Conservation (phyloP, 2,797 vertebrate species). For the Brachyalestes nurse region DNA sequence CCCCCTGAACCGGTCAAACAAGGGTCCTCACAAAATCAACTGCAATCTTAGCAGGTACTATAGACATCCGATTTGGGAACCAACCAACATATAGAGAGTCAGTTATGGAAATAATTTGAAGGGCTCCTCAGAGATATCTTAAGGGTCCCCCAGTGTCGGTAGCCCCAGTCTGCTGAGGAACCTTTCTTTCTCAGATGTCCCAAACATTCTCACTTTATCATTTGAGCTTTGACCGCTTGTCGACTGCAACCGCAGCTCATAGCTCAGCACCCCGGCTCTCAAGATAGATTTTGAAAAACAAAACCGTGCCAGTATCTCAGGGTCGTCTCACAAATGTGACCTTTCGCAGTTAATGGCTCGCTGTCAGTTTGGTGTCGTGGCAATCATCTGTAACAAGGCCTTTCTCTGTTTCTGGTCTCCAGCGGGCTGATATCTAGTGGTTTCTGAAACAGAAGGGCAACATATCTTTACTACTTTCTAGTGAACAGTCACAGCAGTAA, state of each 20-base stretch:
- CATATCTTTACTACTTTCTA: neutral
- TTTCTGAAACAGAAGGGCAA: neutral
- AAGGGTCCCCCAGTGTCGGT: conserved; percentile 4
- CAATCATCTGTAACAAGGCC: conserved; percentile 38
- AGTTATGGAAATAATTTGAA: conserved; percentile 11
- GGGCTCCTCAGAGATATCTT: conserved; percentile 11
- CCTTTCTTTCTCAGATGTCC: conserved; percentile 23
- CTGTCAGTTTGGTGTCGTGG: conserved; percentile 41
- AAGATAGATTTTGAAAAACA: conserved; percentile 56
- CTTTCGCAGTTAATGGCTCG: conserved; percentile 41
- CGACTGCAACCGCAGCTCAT: conserved; percentile 37
- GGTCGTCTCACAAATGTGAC: conserved; percentile 47
- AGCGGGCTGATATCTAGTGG: neutral
- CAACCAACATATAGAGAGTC: conserved; percentile 13
- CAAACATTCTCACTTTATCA: conserved; percentile 32
- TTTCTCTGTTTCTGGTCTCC: conserved; percentile 7
- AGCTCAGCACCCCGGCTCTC: conserved; percentile 40
- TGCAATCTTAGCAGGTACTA: conserved; percentile 22
- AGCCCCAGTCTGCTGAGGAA: conserved; percentile 6
- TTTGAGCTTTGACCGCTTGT: conserved; percentile 24
- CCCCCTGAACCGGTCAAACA: conserved; percentile 10
- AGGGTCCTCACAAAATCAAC: conserved; percentile 16
- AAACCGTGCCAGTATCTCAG: conserved; percentile 47
- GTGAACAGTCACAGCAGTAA: neutral
- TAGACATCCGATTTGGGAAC: conserved; percentile 5